Evolutionary conservation across 2,797 vertebrate species (phyloP).

Genomic region (Gymnopithys bicolor): DNA sequence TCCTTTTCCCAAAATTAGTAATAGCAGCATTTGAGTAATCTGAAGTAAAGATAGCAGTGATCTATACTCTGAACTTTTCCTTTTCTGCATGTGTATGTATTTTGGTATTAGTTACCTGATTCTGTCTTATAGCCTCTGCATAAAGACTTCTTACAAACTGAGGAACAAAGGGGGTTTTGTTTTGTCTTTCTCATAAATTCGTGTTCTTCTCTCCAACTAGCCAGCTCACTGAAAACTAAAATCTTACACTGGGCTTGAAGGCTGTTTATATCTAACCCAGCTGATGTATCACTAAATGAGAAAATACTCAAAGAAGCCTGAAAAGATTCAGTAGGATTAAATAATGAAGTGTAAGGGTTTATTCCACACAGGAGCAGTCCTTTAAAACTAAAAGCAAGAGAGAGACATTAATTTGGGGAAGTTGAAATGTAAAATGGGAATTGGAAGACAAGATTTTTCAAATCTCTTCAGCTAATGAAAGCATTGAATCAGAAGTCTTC

Average conservation of each 20-base stretch:
- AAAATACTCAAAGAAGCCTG: not conserved
- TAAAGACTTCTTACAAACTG: not conserved
- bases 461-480: not conserved
- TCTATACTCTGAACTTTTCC: not conserved
- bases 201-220: not conserved
- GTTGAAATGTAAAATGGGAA: not conserved
- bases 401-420: conserved; percentile 12
- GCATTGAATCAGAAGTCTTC: not conserved
- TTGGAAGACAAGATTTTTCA: not conserved
- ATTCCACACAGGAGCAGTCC: not conserved
- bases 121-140: not conserved
- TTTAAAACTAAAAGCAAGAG: conserved; percentile 7
- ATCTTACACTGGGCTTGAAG: not conserved
- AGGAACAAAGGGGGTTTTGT: not conserved
- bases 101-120: not conserved
- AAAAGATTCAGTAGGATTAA: conserved; percentile 8
- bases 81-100: not conserved
- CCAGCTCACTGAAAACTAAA: not conserved
- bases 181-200: not conserved
- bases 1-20: not conserved
- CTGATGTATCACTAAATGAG: not conserved
- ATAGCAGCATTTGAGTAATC: not conserved
- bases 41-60: not conserved
- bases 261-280: not conserved
- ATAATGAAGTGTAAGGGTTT: not conserved